phyloP scores from a whole-genome alignment of 2,888 invertebrate genomes.

The Colletes collaris region DNA sequence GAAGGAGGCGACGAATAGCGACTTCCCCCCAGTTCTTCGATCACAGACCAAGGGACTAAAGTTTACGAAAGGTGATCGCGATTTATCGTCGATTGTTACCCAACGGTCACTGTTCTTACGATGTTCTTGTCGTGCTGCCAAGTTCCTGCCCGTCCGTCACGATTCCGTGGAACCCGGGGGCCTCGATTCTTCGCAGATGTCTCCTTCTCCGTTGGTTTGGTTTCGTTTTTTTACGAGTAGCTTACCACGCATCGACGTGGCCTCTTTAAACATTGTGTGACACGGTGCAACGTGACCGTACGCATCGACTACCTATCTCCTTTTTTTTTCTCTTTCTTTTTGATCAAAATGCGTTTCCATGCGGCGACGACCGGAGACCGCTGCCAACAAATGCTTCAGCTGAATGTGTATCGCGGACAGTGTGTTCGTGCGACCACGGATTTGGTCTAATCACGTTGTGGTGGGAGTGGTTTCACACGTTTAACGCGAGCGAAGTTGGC shows the following conservation, averaged over 20 bases:
- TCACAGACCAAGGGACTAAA: too few species aligned
- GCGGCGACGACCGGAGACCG: background rate
- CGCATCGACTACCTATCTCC: slow-evolving; percentile 1
- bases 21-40: too few species aligned
- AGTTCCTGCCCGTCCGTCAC: background rate
- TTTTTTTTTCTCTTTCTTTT: background rate
- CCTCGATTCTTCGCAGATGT: background rate
- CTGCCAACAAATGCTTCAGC: background rate
- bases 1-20: too few species aligned
- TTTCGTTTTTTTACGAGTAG: slow-evolving; percentile 6
- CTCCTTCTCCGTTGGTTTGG: background rate
- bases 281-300: slow-evolving; percentile 30
- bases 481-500: background rate
- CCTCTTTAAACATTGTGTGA: slow-evolving; percentile 43
- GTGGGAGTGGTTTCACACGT: slow-evolving; percentile 11
- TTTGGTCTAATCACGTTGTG: background rate
- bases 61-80: background rate
- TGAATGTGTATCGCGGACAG: background rate
- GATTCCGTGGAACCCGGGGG: background rate
- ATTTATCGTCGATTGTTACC: background rate
- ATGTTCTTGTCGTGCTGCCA: background rate
- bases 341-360: background rate
- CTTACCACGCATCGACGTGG: slow-evolving; percentile 52
- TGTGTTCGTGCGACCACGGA: background rate
- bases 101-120: background rate